Evolutionary conservation across 2,888 invertebrate species (phyloP).

Genomic region (Elysia crispata): DNA sequence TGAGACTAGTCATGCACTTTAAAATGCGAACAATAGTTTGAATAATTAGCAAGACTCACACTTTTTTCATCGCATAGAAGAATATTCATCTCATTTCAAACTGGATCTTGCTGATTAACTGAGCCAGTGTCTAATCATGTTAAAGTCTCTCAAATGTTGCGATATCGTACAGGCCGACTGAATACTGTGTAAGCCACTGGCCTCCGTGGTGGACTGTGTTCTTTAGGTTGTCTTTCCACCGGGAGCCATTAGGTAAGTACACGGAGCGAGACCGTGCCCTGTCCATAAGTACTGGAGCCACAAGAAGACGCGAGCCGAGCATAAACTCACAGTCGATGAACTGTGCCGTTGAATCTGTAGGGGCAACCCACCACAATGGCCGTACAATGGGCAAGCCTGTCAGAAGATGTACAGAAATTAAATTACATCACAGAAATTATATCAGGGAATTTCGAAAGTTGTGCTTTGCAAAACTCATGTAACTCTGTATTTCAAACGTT

Average conservation of each 20-base stretch:
- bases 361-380: slow-evolving; percentile 92
- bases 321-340: slow-evolving; percentile 85
- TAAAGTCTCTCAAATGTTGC: slow-evolving; percentile 49
- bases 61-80: no score
- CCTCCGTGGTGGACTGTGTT: slow-evolving; percentile 55
- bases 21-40: no score
- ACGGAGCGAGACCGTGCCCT: slow-evolving; percentile 63
- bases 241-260: slow-evolving; percentile 61
- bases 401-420: not conserved
- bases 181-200: slow-evolving; percentile 57
- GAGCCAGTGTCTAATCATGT: no score
- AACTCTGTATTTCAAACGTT: no score
- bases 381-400: slow-evolving; percentile 88
- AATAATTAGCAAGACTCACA: no score
- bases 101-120: no score
- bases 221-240: slow-evolving; percentile 60
- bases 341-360: slow-evolving; percentile 86
- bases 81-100: no score
- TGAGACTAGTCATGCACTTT: no score
- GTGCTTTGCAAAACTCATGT: no score
- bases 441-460: no score
- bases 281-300: slow-evolving; percentile 72
- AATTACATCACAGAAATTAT: not conserved
- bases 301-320: slow-evolving; percentile 69
- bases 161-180: slow-evolving; percentile 50